phyloP scores from a whole-genome alignment of 2,888 invertebrate species.

The Hypselothyrea guttata region DNA sequence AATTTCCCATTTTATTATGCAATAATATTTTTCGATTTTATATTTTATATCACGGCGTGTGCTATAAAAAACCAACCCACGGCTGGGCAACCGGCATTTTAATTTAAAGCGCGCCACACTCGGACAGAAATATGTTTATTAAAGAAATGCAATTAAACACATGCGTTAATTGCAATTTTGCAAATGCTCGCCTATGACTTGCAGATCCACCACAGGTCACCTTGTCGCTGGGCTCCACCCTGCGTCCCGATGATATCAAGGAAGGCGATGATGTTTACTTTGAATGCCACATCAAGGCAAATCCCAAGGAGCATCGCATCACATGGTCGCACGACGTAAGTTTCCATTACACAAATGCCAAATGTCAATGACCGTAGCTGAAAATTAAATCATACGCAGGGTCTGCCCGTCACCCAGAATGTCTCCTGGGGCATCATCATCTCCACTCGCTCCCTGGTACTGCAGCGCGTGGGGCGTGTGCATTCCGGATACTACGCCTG shows the following conservation, averaged over 20 bases:
- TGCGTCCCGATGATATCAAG: constrained; percentile 90
- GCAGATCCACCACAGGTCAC: constrained; percentile 89
- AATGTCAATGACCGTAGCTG: neutral
- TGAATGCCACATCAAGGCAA: constrained; percentile 90
- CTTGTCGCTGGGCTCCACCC: constrained; percentile 88
- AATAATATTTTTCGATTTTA: constrained; percentile 75
- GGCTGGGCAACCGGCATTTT: constrained; percentile 31
- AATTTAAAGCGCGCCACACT: constrained; percentile 39
- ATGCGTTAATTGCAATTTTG: constrained; percentile 33
- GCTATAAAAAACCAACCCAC: constrained; percentile 36
- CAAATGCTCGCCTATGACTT: constrained; percentile 33
- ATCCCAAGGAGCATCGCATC: constrained; percentile 89
- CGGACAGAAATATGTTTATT: constrained; percentile 29
- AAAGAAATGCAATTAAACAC: constrained; percentile 49
- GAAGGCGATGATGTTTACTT: constrained; percentile 92
- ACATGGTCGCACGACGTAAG: constrained; percentile 90
- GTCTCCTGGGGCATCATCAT: constrained; percentile 92
- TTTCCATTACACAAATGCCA: neutral
- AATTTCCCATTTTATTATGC: constrained; percentile 66
- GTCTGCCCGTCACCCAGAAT: constrained; percentile 89
- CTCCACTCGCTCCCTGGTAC: constrained; percentile 93
- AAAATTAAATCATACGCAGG: constrained; percentile 83
- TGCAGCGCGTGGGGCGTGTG: constrained; percentile 91
- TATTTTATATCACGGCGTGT: constrained; percentile 53
- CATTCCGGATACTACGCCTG: constrained; percentile 94